Conservation (phyloP, 2,113 vertebrate genomes). For the Progne subis region DNA sequence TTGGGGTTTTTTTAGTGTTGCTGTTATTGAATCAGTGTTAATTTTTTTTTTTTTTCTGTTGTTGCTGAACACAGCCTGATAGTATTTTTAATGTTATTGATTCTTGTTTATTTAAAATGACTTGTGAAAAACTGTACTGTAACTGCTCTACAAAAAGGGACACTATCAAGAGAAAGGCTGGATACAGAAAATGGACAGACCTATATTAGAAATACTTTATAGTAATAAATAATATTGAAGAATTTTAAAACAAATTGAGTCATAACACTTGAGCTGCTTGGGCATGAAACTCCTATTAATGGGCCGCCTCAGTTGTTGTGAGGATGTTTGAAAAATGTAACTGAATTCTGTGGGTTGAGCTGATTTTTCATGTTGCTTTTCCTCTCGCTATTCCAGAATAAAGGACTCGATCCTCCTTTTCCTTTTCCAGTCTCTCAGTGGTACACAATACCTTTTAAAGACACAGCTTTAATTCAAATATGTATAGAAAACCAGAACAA, state of each 20-base stretch:
- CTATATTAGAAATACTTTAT: slow-evolving; percentile 2
- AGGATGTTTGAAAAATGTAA: not conserved
- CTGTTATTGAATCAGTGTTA: slow-evolving; percentile 56
- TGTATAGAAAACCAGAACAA: not conserved
- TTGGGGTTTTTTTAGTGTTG: not conserved
- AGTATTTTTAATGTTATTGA: slow-evolving; percentile 44
- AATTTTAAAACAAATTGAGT: not conserved
- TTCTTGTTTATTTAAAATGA: slow-evolving; percentile 64
- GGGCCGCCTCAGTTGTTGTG: not conserved
- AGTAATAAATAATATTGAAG: slow-evolving; percentile 30
- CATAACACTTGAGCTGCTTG: slow-evolving; percentile 3
- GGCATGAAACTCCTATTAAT: not conserved
- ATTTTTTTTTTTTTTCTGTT: not conserved
- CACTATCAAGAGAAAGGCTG: slow-evolving; percentile 51
- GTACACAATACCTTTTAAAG: not conserved
- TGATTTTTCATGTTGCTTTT: not conserved
- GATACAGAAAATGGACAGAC: not conserved
- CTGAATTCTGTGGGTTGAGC: slow-evolving; percentile 11
- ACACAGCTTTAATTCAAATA: not conserved
- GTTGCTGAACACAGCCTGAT: slow-evolving; percentile 34
- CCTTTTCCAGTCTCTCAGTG: not conserved
- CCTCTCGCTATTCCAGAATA: not conserved
- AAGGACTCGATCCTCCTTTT: not conserved
- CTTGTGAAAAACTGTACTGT: slow-evolving; percentile 56
- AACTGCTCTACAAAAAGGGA: slow-evolving; percentile 49